phyloP scores from a whole-genome alignment of 2,888 invertebrate genomes.

The Patella pellucida region DNA sequence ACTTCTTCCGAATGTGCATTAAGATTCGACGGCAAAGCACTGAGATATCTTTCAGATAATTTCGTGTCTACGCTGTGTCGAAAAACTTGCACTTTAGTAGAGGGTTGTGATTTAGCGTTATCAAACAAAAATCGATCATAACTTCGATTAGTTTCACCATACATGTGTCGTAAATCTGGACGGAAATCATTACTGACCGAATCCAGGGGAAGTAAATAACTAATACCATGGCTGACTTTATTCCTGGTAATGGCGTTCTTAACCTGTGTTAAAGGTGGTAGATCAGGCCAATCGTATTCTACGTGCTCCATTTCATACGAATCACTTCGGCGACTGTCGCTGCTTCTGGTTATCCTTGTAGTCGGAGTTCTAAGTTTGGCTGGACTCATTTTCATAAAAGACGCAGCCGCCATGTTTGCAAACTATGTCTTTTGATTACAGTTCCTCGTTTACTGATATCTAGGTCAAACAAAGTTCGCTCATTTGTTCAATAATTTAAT shows the following conservation, averaged over 20 bases:
- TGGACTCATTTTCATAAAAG: too few species aligned
- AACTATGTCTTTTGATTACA: too few species aligned
- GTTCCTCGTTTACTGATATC: too few species aligned
- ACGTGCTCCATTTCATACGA: slow-evolving; percentile 50
- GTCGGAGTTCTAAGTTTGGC: not conserved
- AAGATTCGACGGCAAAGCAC: slow-evolving; percentile 41
- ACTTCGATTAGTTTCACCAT: slow-evolving; percentile 25
- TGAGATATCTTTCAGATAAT: slow-evolving; percentile 47
- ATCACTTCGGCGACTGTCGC: not conserved
- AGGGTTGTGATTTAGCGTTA: not conserved
- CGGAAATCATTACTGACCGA: slow-evolving; percentile 60
- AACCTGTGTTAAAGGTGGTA: slow-evolving; percentile 61
- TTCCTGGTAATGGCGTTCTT: slow-evolving; percentile 59
- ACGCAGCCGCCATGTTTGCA: too few species aligned
- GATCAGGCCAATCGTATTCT: slow-evolving; percentile 64
- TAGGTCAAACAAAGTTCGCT: too few species aligned
- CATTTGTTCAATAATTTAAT: too few species aligned
- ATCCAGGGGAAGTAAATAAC: slow-evolving; percentile 62
- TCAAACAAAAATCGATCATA: not conserved
- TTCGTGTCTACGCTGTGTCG: slow-evolving; percentile 47
- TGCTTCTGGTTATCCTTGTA: not conserved
- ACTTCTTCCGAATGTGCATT: slow-evolving; percentile 60
- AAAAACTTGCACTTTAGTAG: slow-evolving; percentile 7
- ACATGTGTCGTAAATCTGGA: slow-evolving; percentile 63
- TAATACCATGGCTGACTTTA: slow-evolving; percentile 59